Evolutionary conservation across 2,113 vertebrate species (phyloP).

Genomic region (Mus spicilegus): DNA sequence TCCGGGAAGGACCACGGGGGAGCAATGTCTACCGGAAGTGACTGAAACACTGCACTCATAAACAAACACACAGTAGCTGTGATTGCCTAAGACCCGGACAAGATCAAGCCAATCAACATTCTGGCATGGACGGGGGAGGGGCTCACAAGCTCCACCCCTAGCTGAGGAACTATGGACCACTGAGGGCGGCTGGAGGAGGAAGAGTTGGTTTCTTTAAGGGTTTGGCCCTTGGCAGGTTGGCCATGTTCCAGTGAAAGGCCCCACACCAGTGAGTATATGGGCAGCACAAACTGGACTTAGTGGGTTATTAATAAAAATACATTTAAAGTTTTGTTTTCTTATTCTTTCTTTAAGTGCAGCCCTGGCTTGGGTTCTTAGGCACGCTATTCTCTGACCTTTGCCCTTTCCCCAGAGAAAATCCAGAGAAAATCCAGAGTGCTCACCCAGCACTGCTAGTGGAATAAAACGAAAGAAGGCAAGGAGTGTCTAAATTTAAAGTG

Average conservation of each 20-base stretch:
- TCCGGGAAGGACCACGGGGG: not conserved
- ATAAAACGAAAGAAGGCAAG: slow-evolving; percentile 85
- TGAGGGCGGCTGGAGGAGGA: not conserved
- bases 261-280: not conserved
- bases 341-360: not conserved
- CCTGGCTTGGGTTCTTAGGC: not conserved
- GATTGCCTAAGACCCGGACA: not conserved
- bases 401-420: slow-evolving; percentile 30
- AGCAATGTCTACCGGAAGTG: not conserved
- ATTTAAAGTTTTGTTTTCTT: not conserved
- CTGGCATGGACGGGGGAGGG: not conserved
- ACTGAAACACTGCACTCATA: not conserved
- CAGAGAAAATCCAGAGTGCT: not conserved
- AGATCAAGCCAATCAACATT: not conserved
- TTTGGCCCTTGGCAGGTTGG: not conserved
- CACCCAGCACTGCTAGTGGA: not conserved
- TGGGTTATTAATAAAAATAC: no score
- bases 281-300: not conserved
- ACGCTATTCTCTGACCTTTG: not conserved
- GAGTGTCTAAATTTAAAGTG: slow-evolving; percentile 92
- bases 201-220: not conserved
- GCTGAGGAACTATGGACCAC: not conserved
- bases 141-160: not conserved
- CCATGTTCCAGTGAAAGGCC: not conserved
- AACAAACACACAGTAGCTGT: not conserved